These are phyloP conservation scores for Neomonachus schauinslandi DNA, from an alignment of 2,113 vertebrate genomes.

Conservation along the genomic window DNA sequence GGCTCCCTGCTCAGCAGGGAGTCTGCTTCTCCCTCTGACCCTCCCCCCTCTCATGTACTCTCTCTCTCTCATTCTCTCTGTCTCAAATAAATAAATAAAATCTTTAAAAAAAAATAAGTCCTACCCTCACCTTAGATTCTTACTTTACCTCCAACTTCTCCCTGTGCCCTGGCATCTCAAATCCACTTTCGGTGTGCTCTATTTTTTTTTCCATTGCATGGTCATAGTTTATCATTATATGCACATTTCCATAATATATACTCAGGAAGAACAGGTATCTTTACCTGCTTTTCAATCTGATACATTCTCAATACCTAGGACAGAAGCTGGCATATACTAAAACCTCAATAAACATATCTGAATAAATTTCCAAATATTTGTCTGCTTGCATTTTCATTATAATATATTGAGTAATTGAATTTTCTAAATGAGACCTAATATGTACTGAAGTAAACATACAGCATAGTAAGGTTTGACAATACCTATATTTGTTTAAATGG, in stretches of 20 bases:
- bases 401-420: neutral
- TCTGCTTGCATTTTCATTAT: neutral
- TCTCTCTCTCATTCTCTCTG: no score
- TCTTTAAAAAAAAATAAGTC: no score
- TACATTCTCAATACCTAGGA: neutral
- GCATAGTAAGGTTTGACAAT: neutral
- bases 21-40: no score
- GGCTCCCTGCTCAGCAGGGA: no score
- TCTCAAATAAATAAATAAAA: no score
- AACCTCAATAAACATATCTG: neutral
- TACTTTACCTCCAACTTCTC: neutral
- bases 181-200: neutral
- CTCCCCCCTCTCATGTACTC: no score
- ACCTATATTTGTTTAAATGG: neutral
- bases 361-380: neutral
- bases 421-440: slow-evolving; percentile 39
- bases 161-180: neutral
- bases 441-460: neutral
- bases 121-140: neutral
- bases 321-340: neutral
- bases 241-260: neutral
- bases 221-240: neutral
- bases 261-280: neutral
- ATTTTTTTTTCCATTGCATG: neutral
- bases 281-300: neutral